Conservation (phyloP, 2,797 vertebrate species). For the Glossophaga mutica region DNA sequence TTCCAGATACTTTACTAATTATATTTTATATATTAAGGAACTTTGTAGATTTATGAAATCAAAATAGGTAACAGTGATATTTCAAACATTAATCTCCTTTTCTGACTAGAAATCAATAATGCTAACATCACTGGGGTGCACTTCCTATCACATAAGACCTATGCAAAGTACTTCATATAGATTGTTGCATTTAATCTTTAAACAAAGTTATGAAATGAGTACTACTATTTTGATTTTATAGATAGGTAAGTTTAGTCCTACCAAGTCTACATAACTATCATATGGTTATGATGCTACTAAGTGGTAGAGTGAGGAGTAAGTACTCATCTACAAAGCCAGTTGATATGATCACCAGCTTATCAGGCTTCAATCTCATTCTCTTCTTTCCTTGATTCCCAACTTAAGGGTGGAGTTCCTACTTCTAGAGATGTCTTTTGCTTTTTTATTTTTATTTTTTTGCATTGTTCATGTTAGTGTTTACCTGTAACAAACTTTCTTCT, state of each 20-base stretch:
- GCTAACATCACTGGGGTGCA: not conserved
- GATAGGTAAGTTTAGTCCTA: not conserved
- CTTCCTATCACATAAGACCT: not conserved
- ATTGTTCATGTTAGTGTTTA: not conserved
- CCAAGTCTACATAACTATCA: not conserved
- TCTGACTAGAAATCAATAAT: not conserved
- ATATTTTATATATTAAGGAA: not conserved
- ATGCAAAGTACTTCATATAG: not conserved
- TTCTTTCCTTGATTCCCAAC: not conserved
- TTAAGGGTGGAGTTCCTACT: not conserved
- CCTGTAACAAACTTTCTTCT: not conserved
- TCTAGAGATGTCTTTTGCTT: not conserved
- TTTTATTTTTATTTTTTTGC: not conserved
- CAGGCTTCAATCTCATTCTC: rapidly evolving
- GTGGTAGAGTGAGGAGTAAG: rapidly evolving
- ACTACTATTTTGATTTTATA: not conserved
- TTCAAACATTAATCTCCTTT: not conserved
- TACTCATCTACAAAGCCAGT: not conserved
- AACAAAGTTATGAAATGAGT: not conserved
- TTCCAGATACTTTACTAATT: not conserved
- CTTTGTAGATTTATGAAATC: not conserved
- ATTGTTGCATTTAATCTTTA: not conserved
- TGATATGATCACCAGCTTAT: too few relatives aligned
- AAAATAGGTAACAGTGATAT: not conserved
- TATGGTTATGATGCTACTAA: not conserved